Evolutionary conservation across 2,797 vertebrate species (phyloP), one percentile per base, ranked within the genome.

Genomic region (Mormyrops attenuatus): DNA sequence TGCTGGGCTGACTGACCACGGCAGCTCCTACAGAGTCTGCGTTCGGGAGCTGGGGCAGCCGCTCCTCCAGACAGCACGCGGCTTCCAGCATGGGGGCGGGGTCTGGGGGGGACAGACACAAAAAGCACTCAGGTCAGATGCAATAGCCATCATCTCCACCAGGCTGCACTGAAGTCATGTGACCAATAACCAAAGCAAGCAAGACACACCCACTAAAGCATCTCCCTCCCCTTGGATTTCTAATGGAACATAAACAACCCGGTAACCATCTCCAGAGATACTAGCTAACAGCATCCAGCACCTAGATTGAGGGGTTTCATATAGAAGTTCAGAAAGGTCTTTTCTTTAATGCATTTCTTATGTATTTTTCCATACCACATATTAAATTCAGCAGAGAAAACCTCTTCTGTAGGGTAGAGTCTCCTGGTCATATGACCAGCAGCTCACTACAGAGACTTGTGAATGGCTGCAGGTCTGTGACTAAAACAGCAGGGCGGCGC

Each of bases 61-160:
- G 47, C 82, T 85, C 82, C 82, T 85, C 82, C 49, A 85, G 82
- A 85, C 82, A 49, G 82, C 49, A 15, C 44, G 82, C 49, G 44
- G 82, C 82, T 85, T 85, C 82, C 82, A 85, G 49, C 82, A 85
- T 85, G 82, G 49, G 82, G 82, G 44, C 44, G 49, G 82, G 52
- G 53, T 87, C 85, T 57, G 30, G 13, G 17, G 34, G 22, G 26
- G 3, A 41, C 50, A 38, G n/a, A 87, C 17, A 20, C 85, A 38
- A 85, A 22, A 49, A 52, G 73, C 41, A 49, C 20, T 47, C 82
- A 47, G 41, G n/a, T 8, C n/a, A 44, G 80, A 20, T 84, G 15
- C 80, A 84, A 22, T 17, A 47, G 41, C 34, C 20, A 20, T 26
- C 80, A 85, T 47, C n/a, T 47, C 80, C 20, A 85, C n/a, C 49